Percentiles rank a stretch among this genome's conserved stretches.
Conservation (phyloP, 2,888 invertebrate species). For the Hipparchia semele region DNA sequence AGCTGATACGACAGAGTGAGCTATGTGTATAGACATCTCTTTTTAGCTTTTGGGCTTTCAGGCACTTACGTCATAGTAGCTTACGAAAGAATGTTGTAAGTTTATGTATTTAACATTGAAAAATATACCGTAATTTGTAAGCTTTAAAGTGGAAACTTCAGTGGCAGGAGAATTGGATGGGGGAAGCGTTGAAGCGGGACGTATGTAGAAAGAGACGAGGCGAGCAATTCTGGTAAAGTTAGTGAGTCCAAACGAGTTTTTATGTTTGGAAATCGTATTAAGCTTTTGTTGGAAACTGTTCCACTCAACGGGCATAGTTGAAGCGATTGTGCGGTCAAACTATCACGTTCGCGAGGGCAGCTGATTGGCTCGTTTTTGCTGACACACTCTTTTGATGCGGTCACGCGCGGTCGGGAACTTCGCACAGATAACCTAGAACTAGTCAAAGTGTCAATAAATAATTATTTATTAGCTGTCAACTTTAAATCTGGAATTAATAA, state of each 20-base stretch:
- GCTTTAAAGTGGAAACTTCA: slow-evolving; percentile 41
- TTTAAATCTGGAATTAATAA: slow-evolving; percentile 24
- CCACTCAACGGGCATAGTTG: slow-evolving; percentile 81
- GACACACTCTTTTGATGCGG: slow-evolving; percentile 73
- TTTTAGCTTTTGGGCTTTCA: slow-evolving; percentile 59
- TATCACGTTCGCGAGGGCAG: slow-evolving; percentile 73
- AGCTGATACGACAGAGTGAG: slow-evolving; percentile 33
- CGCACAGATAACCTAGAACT: slow-evolving; percentile 31
- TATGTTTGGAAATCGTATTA: slow-evolving; percentile 83
- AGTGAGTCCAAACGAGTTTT: slow-evolving; percentile 82
- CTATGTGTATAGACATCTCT: slow-evolving; percentile 52
- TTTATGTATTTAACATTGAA: slow-evolving; percentile 40
- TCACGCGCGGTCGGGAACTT: slow-evolving; percentile 70
- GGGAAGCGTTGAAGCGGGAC: slow-evolving; percentile 75
- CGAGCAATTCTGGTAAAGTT: slow-evolving; percentile 77
- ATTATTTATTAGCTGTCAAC: not conserved
- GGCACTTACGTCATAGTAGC: slow-evolving; percentile 67
- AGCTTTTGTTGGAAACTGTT: slow-evolving; percentile 83
- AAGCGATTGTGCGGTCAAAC: slow-evolving; percentile 80
- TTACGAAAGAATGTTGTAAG: slow-evolving; percentile 62
- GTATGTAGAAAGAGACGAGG: slow-evolving; percentile 67
- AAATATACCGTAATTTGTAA: slow-evolving; percentile 35
- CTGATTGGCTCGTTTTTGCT: slow-evolving; percentile 73
- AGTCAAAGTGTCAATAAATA: slow-evolving; percentile 35
- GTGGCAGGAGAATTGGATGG: slow-evolving; percentile 52